Base-by-base conservation (phyloP, 1,140 invertebrate species). In the Zaprionus camerounensis region DNA sequence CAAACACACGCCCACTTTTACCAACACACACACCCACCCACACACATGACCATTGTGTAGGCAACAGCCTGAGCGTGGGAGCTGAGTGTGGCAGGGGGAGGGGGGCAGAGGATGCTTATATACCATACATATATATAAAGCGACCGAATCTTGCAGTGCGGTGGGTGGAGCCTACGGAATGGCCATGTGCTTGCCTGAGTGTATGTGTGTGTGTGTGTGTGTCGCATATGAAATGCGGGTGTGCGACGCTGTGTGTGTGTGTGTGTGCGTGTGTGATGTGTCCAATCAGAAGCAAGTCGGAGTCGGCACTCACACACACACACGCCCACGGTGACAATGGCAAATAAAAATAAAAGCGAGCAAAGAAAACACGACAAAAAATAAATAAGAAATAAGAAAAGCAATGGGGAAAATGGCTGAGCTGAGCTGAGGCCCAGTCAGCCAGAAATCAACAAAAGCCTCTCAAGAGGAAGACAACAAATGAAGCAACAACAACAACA, bases 361-460 rank as follows among this genome's bases (percentile, higher is more conserved):
- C 26, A 17, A 41, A 46, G 41, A 64, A 64, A 11, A 55, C 24
- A 55, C 28, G 15, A 20, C 22, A 69, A 71, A 64, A 46, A 56
- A 62, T 13, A 53, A 61, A 68, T 17, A 26, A 61, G 57, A 59
- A 46, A 61, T 44, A 34, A 58, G 53, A 17, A 61, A 67, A 70
- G 44, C 56, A 53, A 82, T 56, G 63, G 56, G 63, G 38, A 59
- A 49, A 64, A 62, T 64, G 31, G 53, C 44, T 46, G 56, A 49
- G 71, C 38, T 41, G 49, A 36, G 58, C 24, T 51, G 67, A 74
- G 63, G 49, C 82, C 57, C 82, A 86, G 82, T 85, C 80, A 86
- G 71, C 83, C 68, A 82, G 83, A 86, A 86, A 86, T 86, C 82
- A 86, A 86, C 83, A 86, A 86, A 86, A 87, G 82, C 82, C 66